These are phyloP conservation scores for Melinaea marsaeus DNA, from an alignment of 2,888 invertebrate genomes.

Conservation along the genomic window DNA sequence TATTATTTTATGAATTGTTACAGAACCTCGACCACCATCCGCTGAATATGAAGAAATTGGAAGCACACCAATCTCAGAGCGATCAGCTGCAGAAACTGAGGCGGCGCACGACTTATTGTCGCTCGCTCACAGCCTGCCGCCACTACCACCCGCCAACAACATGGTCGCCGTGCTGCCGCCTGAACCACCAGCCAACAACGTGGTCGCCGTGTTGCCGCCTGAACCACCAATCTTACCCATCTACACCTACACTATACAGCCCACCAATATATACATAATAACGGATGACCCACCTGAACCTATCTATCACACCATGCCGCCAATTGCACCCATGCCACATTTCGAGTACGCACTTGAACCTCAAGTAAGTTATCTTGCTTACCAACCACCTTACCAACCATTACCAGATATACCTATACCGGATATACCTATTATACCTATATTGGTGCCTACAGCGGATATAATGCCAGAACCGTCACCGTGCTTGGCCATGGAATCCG, in stretches of 20 bases:
- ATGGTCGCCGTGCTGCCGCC: slow-evolving; percentile 70
- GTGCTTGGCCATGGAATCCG: slow-evolving; percentile 5
- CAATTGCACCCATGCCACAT: slow-evolving; percentile 41
- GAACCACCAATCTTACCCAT: slow-evolving; percentile 56
- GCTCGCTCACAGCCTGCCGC: slow-evolving; percentile 86
- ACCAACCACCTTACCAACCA: slow-evolving; percentile 33
- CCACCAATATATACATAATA: slow-evolving; percentile 59
- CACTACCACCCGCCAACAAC: slow-evolving; percentile 79
- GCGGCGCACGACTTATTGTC: slow-evolving; percentile 90
- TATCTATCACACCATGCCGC: slow-evolving; percentile 51
- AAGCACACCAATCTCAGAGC: slow-evolving; percentile 66
- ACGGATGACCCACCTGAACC: slow-evolving; percentile 55
- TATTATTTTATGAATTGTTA: slow-evolving; percentile 13
- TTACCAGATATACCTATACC: slow-evolving; percentile 28
- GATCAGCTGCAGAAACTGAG: slow-evolving; percentile 90
- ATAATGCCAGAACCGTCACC: slow-evolving; percentile 10
- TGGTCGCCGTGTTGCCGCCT: slow-evolving; percentile 50
- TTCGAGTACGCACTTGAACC: slow-evolving; percentile 52
- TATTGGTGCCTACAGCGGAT: neutral
- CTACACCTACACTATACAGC: slow-evolving; percentile 83
- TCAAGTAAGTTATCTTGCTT: slow-evolving; percentile 52
- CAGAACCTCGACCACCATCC: slow-evolving; percentile 40
- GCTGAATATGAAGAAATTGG: slow-evolving; percentile 64
- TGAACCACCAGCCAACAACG: slow-evolving; percentile 42
- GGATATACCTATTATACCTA: slow-evolving; percentile 6